Evolutionary conservation across 2,888 invertebrate species (phyloP).

Genomic region (Holacanthella duospinosa): DNA sequence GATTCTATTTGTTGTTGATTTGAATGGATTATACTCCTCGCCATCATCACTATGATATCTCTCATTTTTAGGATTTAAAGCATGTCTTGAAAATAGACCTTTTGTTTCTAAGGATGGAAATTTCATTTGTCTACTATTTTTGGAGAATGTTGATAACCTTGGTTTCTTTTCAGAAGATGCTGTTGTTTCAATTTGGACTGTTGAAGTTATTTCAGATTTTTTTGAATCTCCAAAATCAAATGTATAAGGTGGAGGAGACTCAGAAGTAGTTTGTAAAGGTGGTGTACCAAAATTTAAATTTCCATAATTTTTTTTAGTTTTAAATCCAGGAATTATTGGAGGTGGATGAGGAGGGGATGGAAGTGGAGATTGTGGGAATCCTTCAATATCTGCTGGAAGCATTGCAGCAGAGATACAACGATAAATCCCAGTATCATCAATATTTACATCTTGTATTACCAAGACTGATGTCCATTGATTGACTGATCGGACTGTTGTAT

Average conservation of each 20-base stretch:
- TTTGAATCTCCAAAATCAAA: constrained; percentile 11
- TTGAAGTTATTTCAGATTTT: background rate
- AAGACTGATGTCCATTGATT: constrained; percentile 31
- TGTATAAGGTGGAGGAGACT: background rate
- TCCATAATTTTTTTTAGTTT: background rate
- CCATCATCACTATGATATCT: no score
- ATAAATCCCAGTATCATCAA: constrained; percentile 33
- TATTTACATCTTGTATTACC: constrained; percentile 20
- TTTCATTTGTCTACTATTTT: constrained; percentile 9
- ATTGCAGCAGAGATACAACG: constrained; percentile 32
- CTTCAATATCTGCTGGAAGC: constrained; percentile 17
- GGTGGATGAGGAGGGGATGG: background rate
- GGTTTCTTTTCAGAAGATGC: background rate
- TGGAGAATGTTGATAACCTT: background rate
- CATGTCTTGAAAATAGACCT: background rate
- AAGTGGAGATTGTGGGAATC: background rate
- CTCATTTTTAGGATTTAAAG: background rate
- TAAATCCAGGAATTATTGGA: no score
- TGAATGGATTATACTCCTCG: no score
- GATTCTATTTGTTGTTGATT: no score
- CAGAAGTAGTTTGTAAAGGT: background rate
- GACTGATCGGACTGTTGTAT: constrained; percentile 21
- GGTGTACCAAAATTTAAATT: background rate
- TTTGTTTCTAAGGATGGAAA: constrained; percentile 8
- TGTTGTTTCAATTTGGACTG: background rate